Evolutionary conservation across 1,140 invertebrate genomes (phyloP).

Genomic region (Aphaenogaster ashmeadi): DNA sequence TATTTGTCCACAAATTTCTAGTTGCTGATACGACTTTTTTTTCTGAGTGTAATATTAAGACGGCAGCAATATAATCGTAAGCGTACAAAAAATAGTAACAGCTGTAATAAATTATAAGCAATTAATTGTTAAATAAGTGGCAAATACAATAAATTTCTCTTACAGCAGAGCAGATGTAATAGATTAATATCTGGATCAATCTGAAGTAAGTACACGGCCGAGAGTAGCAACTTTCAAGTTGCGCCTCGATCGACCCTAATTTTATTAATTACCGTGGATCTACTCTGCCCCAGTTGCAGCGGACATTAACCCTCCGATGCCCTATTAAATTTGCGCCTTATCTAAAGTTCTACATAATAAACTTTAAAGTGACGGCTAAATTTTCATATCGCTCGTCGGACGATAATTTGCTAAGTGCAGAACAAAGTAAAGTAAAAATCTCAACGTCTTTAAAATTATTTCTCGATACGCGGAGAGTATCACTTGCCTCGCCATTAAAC

Average conservation of each 20-base stretch:
- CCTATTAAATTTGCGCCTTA: slow-evolving; percentile 60
- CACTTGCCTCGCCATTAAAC: neutral
- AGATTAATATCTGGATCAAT: slow-evolving; percentile 45
- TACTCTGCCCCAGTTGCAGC: slow-evolving; percentile 44
- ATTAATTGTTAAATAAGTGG: slow-evolving; percentile 7
- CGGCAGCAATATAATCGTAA: neutral
- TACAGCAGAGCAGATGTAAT: neutral
- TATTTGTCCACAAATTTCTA: too few relatives aligned
- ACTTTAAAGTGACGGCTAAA: slow-evolving; percentile 57
- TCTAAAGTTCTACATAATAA: slow-evolving; percentile 65
- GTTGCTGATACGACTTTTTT: too few relatives aligned
- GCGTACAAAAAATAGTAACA: neutral
- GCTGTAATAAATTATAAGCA: neutral
- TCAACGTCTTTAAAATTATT: slow-evolving; percentile 26
- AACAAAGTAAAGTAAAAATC: slow-evolving; percentile 45
- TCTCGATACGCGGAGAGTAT: neutral
- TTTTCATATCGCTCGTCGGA: slow-evolving; percentile 53
- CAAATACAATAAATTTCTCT: slow-evolving; percentile 5
- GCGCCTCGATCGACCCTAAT: slow-evolving; percentile 60
- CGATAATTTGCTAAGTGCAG: slow-evolving; percentile 40
- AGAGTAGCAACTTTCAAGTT: slow-evolving; percentile 57
- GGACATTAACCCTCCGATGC: slow-evolving; percentile 59
- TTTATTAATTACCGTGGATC: slow-evolving; percentile 64
- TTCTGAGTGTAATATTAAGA: too few relatives aligned
- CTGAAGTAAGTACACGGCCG: slow-evolving; percentile 4